Conservation (phyloP, 2,797 vertebrate genomes). For the Channa striata region DNA sequence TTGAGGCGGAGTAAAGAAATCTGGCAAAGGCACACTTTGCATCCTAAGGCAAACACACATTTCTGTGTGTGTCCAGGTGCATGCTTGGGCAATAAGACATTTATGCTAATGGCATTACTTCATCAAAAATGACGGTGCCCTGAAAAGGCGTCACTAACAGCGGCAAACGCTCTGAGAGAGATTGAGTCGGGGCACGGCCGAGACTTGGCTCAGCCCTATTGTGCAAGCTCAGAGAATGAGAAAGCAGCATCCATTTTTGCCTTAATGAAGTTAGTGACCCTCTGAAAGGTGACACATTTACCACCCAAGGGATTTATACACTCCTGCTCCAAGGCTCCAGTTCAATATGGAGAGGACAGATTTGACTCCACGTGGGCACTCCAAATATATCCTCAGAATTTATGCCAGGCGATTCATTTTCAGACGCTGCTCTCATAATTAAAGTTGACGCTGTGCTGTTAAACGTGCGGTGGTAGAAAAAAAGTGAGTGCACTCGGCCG, state of each 20-base stretch:
- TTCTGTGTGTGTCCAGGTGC: slow-evolving; percentile 26
- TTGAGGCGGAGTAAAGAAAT: slow-evolving; percentile 11
- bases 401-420: slow-evolving; percentile 70
- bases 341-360: slow-evolving; percentile 83
- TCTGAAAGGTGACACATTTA: slow-evolving; percentile 89
- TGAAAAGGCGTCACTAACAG: slow-evolving; percentile 68
- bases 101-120: slow-evolving; percentile 64
- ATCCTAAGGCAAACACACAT: not conserved
- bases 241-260: slow-evolving; percentile 84
- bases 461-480: slow-evolving; percentile 39
- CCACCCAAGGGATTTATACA: slow-evolving; percentile 86
- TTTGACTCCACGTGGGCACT: slow-evolving; percentile 73
- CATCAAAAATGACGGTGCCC: slow-evolving; percentile 69
- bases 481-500: slow-evolving; percentile 10
- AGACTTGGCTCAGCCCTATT: slow-evolving; percentile 75
- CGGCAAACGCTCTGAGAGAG: slow-evolving; percentile 70
- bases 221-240: slow-evolving; percentile 80
- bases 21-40: slow-evolving; percentile 6
- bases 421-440: slow-evolving; percentile 72
- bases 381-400: slow-evolving; percentile 78
- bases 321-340: slow-evolving; percentile 80
- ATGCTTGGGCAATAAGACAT: slow-evolving; percentile 48
- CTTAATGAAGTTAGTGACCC: slow-evolving; percentile 91
- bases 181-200: slow-evolving; percentile 69
- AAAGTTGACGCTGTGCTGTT: slow-evolving; percentile 60